These are phyloP conservation scores for Phalacrocorax brasilianus DNA, from an alignment of 2,113 vertebrate genomes.

Conservation along the genomic window DNA sequence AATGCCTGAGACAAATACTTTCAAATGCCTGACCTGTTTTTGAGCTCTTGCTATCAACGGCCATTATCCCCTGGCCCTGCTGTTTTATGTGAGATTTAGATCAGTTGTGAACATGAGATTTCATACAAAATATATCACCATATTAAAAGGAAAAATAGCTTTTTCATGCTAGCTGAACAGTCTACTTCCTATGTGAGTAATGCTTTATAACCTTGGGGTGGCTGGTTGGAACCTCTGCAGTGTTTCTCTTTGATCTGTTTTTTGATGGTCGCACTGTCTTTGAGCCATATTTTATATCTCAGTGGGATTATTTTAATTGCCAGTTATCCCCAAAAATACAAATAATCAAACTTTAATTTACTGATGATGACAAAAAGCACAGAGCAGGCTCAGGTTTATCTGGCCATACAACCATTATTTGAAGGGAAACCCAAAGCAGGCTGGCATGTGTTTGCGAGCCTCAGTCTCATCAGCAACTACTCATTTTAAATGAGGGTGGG, in stretches of 20 bases:
- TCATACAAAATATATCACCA: not conserved
- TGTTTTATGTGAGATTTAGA: constrained; percentile 2
- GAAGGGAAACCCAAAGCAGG: not conserved
- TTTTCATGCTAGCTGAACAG: not conserved
- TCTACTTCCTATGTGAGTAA: not conserved
- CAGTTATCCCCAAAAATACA: not conserved
- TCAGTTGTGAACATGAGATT: not conserved
- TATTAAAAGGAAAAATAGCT: constrained; percentile 9
- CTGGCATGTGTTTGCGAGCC: not conserved
- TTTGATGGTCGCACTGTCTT: not conserved
- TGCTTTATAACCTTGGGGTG: not conserved
- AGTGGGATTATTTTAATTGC: not conserved
- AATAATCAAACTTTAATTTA: not conserved
- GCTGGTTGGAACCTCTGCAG: not conserved
- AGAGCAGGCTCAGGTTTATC: not conserved
- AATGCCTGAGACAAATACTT: constrained; percentile 12
- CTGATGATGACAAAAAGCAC: not conserved
- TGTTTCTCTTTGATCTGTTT: not conserved
- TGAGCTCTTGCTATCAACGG: not conserved
- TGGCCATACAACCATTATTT: not conserved
- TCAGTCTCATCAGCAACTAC: not conserved
- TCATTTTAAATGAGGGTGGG: not conserved
- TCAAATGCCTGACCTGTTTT: constrained; percentile 29
- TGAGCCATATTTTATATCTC: not conserved
- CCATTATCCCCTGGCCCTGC: not conserved